Evolutionary conservation across 1,140 invertebrate genomes (phyloP).

Genomic region (Hyphantria cunea): DNA sequence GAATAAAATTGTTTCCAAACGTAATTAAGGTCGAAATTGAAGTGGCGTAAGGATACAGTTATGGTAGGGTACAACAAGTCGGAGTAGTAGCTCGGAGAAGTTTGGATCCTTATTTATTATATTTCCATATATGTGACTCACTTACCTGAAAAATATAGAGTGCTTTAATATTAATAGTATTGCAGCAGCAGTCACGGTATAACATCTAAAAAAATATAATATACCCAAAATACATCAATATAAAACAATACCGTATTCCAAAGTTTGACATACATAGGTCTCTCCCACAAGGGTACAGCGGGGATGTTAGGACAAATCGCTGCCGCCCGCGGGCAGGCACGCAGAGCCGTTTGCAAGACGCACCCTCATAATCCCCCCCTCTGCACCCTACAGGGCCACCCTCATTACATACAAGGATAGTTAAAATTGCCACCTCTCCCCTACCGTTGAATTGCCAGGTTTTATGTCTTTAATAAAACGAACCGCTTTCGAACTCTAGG

Average conservation of each 20-base stretch:
- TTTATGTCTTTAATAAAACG: slow-evolving; percentile 77
- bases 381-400: slow-evolving; percentile 35
- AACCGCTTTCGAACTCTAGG: slow-evolving; percentile 14
- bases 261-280: slow-evolving; percentile 24
- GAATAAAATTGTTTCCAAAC: no score
- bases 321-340: slow-evolving; percentile 68
- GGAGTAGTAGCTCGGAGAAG: no score
- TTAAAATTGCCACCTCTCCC: slow-evolving; percentile 56
- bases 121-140: no score
- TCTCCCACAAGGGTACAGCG: slow-evolving; percentile 48
- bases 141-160: no score
- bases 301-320: slow-evolving; percentile 72
- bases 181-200: no score
- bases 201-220: no score
- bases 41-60: no score
- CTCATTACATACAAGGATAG: slow-evolving; percentile 74
- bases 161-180: no score
- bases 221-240: no score
- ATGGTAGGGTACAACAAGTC: no score
- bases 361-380: slow-evolving; percentile 66
- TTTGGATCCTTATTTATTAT: no score
- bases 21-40: no score
- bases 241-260: not conserved
- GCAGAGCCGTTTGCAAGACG: slow-evolving; percentile 75
- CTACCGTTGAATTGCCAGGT: slow-evolving; percentile 49